These are phyloP conservation scores for Pedetes capensis DNA, from an alignment of 2,113 vertebrate species.

Conservation along the genomic window DNA sequence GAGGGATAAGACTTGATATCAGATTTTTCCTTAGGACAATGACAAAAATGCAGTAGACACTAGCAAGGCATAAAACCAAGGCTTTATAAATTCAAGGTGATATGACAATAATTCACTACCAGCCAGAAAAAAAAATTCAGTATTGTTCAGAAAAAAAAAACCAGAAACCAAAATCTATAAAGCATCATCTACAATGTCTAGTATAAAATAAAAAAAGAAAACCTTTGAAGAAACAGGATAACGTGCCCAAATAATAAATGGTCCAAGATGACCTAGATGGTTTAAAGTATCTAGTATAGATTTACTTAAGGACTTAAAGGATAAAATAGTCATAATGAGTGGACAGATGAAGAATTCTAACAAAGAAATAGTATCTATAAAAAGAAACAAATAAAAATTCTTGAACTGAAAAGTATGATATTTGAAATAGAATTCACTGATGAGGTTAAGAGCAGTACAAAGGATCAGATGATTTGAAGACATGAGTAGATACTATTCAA, in stretches of 20 bases:
- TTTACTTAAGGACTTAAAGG: constrained; percentile 22
- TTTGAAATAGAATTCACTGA: constrained; percentile 34
- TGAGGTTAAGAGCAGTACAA: neutral
- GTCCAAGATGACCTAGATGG: neutral
- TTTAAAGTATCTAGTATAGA: neutral
- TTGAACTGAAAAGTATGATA: constrained; percentile 30
- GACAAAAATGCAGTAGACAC: neutral
- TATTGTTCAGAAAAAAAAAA: neutral
- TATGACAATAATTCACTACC: neutral
- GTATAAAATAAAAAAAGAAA: neutral
- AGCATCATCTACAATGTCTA: neutral
- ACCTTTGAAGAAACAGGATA: constrained; percentile 16
- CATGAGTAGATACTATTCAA: neutral
- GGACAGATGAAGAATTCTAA: neutral
- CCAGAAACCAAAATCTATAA: neutral
- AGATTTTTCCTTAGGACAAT: neutral
- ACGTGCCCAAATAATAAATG: constrained; percentile 19
- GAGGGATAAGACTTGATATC: neutral
- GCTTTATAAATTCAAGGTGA: neutral
- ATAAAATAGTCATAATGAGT: neutral
- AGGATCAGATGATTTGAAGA: neutral
- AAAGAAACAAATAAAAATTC: constrained; percentile 41
- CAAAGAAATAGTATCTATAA: neutral
- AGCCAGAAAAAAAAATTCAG: neutral
- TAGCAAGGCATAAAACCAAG: neutral